Evolutionary conservation across 2,888 invertebrate genomes (phyloP).

Genomic region (Trilocha varians): DNA sequence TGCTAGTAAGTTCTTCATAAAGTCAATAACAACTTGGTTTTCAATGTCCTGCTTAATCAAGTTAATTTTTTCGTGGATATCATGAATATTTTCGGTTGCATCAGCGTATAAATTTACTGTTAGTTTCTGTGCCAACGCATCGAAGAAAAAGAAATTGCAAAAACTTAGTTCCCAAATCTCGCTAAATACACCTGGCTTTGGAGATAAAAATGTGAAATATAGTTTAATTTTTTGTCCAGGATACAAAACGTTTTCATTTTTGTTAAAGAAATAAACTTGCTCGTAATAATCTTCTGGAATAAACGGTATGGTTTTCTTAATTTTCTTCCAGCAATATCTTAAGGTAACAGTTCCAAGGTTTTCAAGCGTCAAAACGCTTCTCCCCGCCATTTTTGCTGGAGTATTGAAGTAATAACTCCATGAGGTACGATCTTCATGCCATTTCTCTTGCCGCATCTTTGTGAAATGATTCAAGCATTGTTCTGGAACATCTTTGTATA

Average conservation of each 20-base stretch:
- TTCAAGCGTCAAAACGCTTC: slow-evolving; percentile 50
- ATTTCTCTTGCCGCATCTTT: slow-evolving; percentile 26
- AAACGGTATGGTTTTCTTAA: slow-evolving; percentile 35
- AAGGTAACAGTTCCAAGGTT: slow-evolving; percentile 67
- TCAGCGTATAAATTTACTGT: slow-evolving; percentile 46
- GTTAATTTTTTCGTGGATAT: slow-evolving; percentile 24
- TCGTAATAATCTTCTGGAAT: slow-evolving; percentile 39
- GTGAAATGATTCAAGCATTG: slow-evolving; percentile 25
- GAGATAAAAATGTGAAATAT: slow-evolving; percentile 60
- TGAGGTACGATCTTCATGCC: slow-evolving; percentile 36
- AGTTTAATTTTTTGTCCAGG: slow-evolving; percentile 63
- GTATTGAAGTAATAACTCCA: slow-evolving; percentile 63
- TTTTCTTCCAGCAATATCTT: slow-evolving; percentile 63
- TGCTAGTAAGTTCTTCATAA: slow-evolving; percentile 27
- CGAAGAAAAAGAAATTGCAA: slow-evolving; percentile 51
- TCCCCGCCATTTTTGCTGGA: slow-evolving; percentile 36
- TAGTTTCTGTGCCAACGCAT: slow-evolving; percentile 34
- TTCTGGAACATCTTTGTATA: slow-evolving; percentile 34
- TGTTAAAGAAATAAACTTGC: slow-evolving; percentile 72
- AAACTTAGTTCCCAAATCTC: slow-evolving; percentile 68
- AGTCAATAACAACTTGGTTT: slow-evolving; percentile 27
- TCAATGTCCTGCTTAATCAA: slow-evolving; percentile 33
- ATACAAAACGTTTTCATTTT: slow-evolving; percentile 64
- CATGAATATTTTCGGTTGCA: slow-evolving; percentile 33
- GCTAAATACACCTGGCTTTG: slow-evolving; percentile 39